These are phyloP conservation scores for Glareola pratincola DNA, from an alignment of 2,113 vertebrate genomes.

Conservation along the genomic window DNA sequence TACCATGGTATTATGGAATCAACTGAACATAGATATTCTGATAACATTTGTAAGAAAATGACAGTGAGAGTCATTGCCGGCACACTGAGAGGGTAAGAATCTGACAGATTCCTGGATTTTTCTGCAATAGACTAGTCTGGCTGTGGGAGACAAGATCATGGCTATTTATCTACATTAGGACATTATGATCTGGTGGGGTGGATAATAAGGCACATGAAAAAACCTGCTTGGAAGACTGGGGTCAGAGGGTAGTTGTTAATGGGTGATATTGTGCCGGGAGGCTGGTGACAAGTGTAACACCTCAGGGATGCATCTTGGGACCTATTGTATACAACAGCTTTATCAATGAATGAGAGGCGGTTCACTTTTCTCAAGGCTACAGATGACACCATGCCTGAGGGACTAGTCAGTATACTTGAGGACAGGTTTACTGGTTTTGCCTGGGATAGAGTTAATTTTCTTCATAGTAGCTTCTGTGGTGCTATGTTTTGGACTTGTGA, in stretches of 20 bases:
- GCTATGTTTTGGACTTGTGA: not conserved
- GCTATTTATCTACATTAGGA: not conserved
- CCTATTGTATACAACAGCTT: not conserved
- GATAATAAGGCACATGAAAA: not conserved
- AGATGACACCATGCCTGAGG: not conserved
- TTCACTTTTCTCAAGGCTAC: not conserved
- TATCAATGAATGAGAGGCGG: not conserved
- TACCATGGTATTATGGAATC: not conserved
- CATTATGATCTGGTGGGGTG: not conserved
- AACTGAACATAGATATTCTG: not conserved
- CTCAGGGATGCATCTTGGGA: not conserved
- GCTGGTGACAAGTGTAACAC: not conserved
- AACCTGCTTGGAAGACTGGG: not conserved
- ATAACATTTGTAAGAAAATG: not conserved
- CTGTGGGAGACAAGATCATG: not conserved
- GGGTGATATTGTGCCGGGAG: too few relatives aligned
- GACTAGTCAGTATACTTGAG: not conserved
- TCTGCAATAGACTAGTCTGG: not conserved
- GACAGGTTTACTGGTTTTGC: not conserved
- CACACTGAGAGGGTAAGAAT: not conserved
- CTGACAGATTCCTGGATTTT: not conserved
- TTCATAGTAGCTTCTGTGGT: not conserved
- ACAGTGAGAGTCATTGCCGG: not conserved
- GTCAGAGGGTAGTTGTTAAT: not conserved
- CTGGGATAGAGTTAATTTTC: not conserved